These are phyloP conservation scores for Achatina immaculata DNA, from an alignment of 1,140 invertebrate genomes.

Conservation along the genomic window DNA sequence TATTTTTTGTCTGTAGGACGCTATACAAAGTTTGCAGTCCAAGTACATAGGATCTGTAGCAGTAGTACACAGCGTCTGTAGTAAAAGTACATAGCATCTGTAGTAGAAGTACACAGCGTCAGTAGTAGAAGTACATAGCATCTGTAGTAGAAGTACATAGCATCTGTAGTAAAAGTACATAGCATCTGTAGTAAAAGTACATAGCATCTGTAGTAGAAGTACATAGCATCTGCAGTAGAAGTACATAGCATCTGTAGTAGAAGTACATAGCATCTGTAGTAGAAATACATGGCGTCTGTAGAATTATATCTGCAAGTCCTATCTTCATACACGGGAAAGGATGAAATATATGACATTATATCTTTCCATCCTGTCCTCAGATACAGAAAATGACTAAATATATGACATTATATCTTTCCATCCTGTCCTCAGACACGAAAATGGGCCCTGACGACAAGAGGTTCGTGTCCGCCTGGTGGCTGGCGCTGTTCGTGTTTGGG, in stretches of 20 bases:
- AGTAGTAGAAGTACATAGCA: no score
- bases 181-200: no score
- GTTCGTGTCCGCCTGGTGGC: not conserved
- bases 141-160: no score
- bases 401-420: not conserved
- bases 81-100: no score
- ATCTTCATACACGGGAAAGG: not conserved
- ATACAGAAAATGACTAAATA: not conserved
- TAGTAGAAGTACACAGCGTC: no score
- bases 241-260: not conserved
- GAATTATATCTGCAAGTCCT: not conserved
- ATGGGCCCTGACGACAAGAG: not conserved
- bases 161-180: no score
- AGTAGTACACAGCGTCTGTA: not conserved
- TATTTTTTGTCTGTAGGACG: no score
- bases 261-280: not conserved
- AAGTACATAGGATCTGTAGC: no score
- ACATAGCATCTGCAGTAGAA: not conserved
- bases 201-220: not conserved
- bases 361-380: not conserved
- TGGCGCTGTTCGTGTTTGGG: slow-evolving; percentile 6
- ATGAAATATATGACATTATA: not conserved
- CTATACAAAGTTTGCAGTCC: no score
- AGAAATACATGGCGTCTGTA: not conserved
- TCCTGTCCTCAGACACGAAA: not conserved